phyloP scores from a whole-genome alignment of 2,888 invertebrate genomes.

The Eupithecia subfuscata region DNA sequence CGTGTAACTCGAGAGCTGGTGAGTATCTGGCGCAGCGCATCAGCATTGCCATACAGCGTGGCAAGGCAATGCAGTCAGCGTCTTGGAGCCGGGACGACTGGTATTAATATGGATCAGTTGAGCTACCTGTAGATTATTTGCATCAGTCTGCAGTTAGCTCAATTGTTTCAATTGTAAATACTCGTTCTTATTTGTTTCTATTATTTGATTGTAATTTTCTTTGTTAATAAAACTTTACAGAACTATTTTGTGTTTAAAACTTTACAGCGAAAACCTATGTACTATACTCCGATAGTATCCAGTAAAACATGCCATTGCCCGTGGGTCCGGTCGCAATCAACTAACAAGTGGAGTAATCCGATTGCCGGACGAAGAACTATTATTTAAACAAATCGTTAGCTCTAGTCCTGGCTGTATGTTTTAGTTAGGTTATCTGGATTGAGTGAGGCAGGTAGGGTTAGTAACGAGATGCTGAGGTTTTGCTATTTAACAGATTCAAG shows the following conservation, averaged over 20 bases:
- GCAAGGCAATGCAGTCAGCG: too few species aligned
- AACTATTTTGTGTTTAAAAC: background rate
- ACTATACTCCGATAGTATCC: background rate
- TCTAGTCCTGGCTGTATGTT: conserved; percentile 5
- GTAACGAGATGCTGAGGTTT: background rate
- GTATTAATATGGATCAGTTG: too few species aligned
- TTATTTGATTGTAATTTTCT: too few species aligned
- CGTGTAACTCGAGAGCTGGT: too few species aligned
- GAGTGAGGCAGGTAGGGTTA: background rate
- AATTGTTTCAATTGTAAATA: too few species aligned
- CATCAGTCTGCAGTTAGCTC: too few species aligned
- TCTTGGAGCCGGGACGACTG: too few species aligned
- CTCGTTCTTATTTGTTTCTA: too few species aligned
- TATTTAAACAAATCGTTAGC: conserved; percentile 39
- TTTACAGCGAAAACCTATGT: too few species aligned
- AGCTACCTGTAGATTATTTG: too few species aligned
- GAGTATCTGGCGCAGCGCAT: too few species aligned
- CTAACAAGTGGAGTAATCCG: conserved; percentile 72
- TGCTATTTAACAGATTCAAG: background rate
- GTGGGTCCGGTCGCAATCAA: conserved; percentile 56
- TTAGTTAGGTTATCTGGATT: conserved; percentile 2
- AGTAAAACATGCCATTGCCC: background rate
- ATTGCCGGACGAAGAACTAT: conserved; percentile 56
- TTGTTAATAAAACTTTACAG: background rate
- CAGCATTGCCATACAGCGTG: too few species aligned